phyloP scores from a whole-genome alignment of 2,888 invertebrate species.

The Euplexia lucipara region DNA sequence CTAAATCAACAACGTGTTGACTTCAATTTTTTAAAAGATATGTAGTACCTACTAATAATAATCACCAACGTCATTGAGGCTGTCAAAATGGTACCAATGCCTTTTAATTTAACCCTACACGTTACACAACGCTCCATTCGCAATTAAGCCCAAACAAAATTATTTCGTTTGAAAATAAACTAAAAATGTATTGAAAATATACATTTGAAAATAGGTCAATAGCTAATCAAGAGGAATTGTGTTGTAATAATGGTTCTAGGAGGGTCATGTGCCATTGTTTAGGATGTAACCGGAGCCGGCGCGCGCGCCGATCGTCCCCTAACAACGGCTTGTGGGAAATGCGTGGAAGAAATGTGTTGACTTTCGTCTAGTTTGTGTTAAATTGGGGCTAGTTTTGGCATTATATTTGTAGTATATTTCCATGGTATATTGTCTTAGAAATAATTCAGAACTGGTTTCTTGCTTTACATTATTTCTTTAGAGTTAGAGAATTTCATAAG shows the following conservation, averaged over 20 bases:
- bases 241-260: constrained; percentile 65
- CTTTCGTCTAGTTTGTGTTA: constrained; percentile 49
- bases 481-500: no score
- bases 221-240: constrained; percentile 81
- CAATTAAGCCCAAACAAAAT: constrained; percentile 55
- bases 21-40: background rate
- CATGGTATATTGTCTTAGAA: no score
- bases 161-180: constrained; percentile 52
- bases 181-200: constrained; percentile 64
- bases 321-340: constrained; percentile 56
- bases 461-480: background rate
- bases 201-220: constrained; percentile 73
- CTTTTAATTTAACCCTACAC: constrained; percentile 49
- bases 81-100: constrained; percentile 26
- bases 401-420: background rate
- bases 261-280: constrained; percentile 72
- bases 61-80: constrained; percentile 4
- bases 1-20: constrained; percentile 35
- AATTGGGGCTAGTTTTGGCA: constrained; percentile 33
- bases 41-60: constrained; percentile 7
- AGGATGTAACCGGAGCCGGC: constrained; percentile 69
- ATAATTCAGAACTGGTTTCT: no score
- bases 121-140: background rate
- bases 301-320: constrained; percentile 60
- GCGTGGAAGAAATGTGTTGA: constrained; percentile 63